Evolutionary conservation across 2,113 vertebrate genomes (phyloP), one percentile per base, ranked within the genome.

Genomic region (Craseonycteris thonglongyai): DNA sequence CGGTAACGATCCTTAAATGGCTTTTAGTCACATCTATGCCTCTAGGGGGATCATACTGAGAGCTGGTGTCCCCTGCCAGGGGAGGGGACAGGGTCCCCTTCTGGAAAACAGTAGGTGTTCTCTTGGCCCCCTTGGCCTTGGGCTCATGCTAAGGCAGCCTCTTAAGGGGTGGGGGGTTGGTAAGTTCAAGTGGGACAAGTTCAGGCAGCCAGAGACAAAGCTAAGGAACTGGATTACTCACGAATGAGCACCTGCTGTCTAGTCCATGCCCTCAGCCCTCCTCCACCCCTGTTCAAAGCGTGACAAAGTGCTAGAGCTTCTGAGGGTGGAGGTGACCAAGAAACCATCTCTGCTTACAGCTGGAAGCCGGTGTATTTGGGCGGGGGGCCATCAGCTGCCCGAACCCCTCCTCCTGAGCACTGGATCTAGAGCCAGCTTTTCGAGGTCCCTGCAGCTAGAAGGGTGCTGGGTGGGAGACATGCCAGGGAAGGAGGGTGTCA

Each of bases 401-500:
- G 2, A 16, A 40, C 35, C 14, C 4, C 35, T 63, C 6, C 12
- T 5, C 11, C 22, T 38, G 59, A 26, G 13, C 9, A 0, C 42
- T 40, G 28, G 59, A 10, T 35, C 54, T 35, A 47, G 16, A 47
- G 6, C 18, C 30, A 49, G 58, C 6, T 40, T 54, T 92, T 30
- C 0, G 0, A 78, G 24, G 75, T 15, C 63, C 19, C 33, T 22
- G 51, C 58, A 51, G 30, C 33, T 21, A 30, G 4, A 26, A 15
- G 16, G 82, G 28, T 26, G 28, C 45, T 35, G 38, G 54, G 68
- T 16, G 22, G 49, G 18, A 7, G 1, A 9, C 47, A 47, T 5
- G 2, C 2, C 22, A 24, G 40, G 47, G 18, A n/a, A 5, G 35
- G 6, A 26, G 8, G 38, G 24, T 24, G 4, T 0, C 3, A 18